Percentiles rank a stretch among this genome's conserved stretches.
These are phyloP conservation scores for Adineta ricciae DNA, from an alignment of 2,888 invertebrate species.

Conservation along the genomic window DNA sequence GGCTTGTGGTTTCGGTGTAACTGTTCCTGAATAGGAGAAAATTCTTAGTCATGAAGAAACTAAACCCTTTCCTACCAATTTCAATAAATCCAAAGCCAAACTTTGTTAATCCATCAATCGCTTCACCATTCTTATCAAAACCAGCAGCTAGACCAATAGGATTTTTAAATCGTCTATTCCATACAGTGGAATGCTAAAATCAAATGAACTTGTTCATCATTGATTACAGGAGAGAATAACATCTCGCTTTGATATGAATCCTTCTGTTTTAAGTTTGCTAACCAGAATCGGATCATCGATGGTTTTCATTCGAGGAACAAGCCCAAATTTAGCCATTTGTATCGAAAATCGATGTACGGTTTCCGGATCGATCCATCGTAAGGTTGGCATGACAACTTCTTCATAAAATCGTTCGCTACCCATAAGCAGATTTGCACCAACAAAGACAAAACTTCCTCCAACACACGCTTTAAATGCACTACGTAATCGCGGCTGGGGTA, in stretches of 20 bases:
- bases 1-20: slow-evolving; percentile 81
- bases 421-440: slow-evolving; percentile 62
- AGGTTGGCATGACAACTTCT: slow-evolving; percentile 62
- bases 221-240: not conserved
- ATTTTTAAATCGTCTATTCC: slow-evolving; percentile 66
- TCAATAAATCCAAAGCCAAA: slow-evolving; percentile 90
- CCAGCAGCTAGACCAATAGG: slow-evolving; percentile 96
- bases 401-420: slow-evolving; percentile 70
- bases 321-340: slow-evolving; percentile 63
- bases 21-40: slow-evolving; percentile 59
- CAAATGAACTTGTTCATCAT: too few species aligned
- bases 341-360: slow-evolving; percentile 70
- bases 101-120: slow-evolving; percentile 66
- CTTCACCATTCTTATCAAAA: slow-evolving; percentile 93
- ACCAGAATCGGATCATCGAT: slow-evolving; percentile 62
- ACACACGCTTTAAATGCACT: slow-evolving; percentile 37
- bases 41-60: not conserved
- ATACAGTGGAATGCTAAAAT: slow-evolving; percentile 62
- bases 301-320: slow-evolving; percentile 59
- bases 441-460: slow-evolving; percentile 61
- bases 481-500: not conserved
- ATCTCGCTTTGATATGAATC: not conserved
- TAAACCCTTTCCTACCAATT: slow-evolving; percentile 52
- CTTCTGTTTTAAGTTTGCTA: too few species aligned
- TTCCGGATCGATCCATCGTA: slow-evolving; percentile 65